Evolutionary conservation across 2,113 vertebrate species (phyloP).

Genomic region (Trichomycterus rosablanca): DNA sequence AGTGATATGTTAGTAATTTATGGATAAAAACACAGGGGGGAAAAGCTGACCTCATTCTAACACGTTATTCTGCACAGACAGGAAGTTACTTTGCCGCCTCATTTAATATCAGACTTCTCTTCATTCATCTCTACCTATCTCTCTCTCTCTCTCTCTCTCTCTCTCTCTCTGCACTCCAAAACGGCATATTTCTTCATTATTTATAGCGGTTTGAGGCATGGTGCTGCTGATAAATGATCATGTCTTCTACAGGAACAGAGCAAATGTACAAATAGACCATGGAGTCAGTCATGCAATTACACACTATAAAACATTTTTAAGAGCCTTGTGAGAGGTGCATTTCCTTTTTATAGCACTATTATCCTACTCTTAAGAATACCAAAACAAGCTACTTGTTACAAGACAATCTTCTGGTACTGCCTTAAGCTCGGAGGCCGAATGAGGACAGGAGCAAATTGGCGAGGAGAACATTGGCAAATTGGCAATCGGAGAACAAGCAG

Average conservation of each 20-base stretch:
- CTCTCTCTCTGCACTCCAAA: background rate
- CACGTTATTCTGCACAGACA: background rate
- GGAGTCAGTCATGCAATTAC: slow-evolving; percentile 36
- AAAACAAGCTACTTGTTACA: too few species aligned
- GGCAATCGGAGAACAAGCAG: background rate
- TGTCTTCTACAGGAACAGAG: slow-evolving; percentile 30
- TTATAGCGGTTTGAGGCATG: slow-evolving; percentile 14
- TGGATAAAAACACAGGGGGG: background rate
- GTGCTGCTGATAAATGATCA: slow-evolving; percentile 39
- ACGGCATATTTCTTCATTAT: slow-evolving; percentile 34
- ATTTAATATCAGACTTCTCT: slow-evolving; percentile 16
- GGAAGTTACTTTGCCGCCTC: slow-evolving; percentile 14
- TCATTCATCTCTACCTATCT: too few species aligned
- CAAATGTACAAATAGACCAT: slow-evolving; percentile 25
- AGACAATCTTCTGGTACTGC: slow-evolving; percentile 11
- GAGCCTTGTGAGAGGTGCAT: slow-evolving; percentile 23
- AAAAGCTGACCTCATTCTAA: background rate
- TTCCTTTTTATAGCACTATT: slow-evolving; percentile 28
- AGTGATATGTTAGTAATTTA: too few species aligned
- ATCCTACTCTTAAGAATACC: slow-evolving; percentile 1
- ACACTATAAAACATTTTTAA: slow-evolving; percentile 16
- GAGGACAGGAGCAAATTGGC: background rate
- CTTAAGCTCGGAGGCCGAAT: slow-evolving; percentile 3
- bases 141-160: slow-evolving; percentile 15
- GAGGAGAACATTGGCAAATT: too few species aligned